Percentiles rank a stretch among this genome's conserved stretches.
Conservation (phyloP, 2,888 invertebrate genomes). For the Monoplex corrugatus region DNA sequence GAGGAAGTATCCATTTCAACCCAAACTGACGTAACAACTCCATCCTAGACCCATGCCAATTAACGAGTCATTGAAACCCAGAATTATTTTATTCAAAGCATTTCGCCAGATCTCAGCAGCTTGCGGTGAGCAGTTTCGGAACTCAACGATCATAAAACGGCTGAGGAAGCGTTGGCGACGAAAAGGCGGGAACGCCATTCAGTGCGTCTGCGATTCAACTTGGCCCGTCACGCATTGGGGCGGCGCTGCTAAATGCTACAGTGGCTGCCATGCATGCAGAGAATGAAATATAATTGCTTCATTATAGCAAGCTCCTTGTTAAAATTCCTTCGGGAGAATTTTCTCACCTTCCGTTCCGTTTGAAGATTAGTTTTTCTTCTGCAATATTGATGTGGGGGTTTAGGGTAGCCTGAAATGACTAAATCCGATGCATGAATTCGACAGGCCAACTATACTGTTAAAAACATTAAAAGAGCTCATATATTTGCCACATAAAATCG, state of each 20-base stretch:
- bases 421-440: too few relatives aligned
- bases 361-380: not conserved
- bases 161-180: conserved; percentile 27
- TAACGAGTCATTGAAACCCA: conserved; percentile 23
- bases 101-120: conserved; percentile 10
- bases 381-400: not conserved
- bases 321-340: conserved; percentile 32
- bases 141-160: not conserved
- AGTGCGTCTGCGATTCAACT: conserved; percentile 21
- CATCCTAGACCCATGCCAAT: conserved; percentile 28
- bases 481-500: too few relatives aligned
- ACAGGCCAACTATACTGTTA: too few relatives aligned
- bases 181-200: not conserved
- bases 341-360: conserved; percentile 16
- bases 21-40: conserved; percentile 31
- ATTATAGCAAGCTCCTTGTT: conserved; percentile 40
- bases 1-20: conserved; percentile 31
- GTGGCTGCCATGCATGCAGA: conserved; percentile 41
- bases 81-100: not conserved
- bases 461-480: too few relatives aligned
- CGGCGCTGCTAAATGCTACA: conserved; percentile 34
- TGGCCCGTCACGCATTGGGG: conserved; percentile 19
- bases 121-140: not conserved
- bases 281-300: conserved; percentile 47
- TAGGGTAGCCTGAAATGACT: too few relatives aligned